Conservation (phyloP, 2,888 invertebrate genomes). For the Scelioninae gen. 2 region DNA sequence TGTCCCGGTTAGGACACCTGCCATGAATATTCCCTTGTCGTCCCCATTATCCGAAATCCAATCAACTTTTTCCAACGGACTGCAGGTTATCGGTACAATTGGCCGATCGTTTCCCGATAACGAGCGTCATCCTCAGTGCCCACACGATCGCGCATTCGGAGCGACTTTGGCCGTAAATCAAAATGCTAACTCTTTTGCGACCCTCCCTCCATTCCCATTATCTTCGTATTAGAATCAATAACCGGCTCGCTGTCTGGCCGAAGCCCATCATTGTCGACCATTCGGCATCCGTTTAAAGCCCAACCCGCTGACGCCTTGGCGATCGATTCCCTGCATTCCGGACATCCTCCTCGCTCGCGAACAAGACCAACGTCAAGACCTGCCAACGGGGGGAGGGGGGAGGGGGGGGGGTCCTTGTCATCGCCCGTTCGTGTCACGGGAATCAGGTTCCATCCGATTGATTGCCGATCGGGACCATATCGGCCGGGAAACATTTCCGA, state of each 20-base stretch:
- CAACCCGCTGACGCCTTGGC: constrained; percentile 15
- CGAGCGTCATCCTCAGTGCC: constrained; percentile 22
- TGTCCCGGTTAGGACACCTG: constrained; percentile 7
- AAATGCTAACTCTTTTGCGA: constrained; percentile 7
- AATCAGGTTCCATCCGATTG: too few species aligned
- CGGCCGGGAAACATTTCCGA: too few species aligned
- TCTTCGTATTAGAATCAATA: constrained; percentile 42
- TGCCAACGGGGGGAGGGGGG: too few species aligned
- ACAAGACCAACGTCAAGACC: too few species aligned
- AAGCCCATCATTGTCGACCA: constrained; percentile 52
- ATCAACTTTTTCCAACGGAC: constrained; percentile 40
- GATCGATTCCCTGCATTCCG: constrained; percentile 33
- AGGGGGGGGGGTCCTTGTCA: too few species aligned
- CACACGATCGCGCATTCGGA: constrained; percentile 16
- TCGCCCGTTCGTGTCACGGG: too few species aligned
- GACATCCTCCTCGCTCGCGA: constrained; percentile 14
- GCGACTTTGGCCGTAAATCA: constrained; percentile 38
- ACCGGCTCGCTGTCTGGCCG: constrained; percentile 5
- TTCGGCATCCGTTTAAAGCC: constrained; percentile 34
- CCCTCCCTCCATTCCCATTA: constrained; percentile 31
- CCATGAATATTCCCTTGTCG: constrained; percentile 22
- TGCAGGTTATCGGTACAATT: constrained; percentile 32
- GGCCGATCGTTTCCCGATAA: too few species aligned
- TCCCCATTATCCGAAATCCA: constrained; percentile 7
- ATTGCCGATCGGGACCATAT: too few species aligned